A percentile compares a stretch with the other conserved stretches of the same genome.
Conservation (phyloP, 2,113 vertebrate species). For the Cebus imitator region DNA sequence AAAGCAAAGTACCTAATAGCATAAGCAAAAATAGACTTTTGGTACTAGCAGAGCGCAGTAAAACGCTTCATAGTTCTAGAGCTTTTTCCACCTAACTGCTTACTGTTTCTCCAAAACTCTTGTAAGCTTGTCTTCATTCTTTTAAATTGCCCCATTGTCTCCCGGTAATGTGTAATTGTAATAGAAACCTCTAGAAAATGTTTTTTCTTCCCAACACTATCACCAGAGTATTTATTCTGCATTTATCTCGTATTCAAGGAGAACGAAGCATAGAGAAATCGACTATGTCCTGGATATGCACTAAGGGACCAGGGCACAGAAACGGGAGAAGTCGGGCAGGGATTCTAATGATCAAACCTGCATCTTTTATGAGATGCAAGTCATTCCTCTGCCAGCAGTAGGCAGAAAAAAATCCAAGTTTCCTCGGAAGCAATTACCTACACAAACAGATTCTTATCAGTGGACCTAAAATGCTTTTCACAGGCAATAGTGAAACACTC, state of each 20-base stretch:
- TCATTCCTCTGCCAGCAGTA: neutral
- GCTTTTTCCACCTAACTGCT: neutral
- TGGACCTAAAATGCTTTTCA: slow-evolving; percentile 38
- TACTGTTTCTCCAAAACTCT: neutral
- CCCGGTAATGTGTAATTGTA: neutral
- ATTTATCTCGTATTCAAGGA: neutral
- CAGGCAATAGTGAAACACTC: neutral
- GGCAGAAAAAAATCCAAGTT: neutral
- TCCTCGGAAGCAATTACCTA: slow-evolving; percentile 34
- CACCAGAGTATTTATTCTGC: neutral
- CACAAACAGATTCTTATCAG: slow-evolving; percentile 38
- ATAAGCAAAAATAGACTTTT: neutral
- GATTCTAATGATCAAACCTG: neutral
- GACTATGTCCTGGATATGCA: neutral
- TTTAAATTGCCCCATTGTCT: neutral
- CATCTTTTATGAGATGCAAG: neutral
- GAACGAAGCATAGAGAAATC: neutral
- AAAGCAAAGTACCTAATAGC: neutral
- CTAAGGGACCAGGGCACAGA: neutral
- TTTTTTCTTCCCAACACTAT: neutral
- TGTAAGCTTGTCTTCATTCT: neutral
- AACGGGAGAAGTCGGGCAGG: neutral
- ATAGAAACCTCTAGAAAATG: neutral
- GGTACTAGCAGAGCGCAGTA: neutral
- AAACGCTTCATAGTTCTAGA: neutral